A percentile compares a stretch with the other conserved stretches of the same genome.
These are phyloP conservation scores for Pantherophis vulpinus DNA, from an alignment of 2,797 vertebrate genomes.

Conservation along the genomic window DNA sequence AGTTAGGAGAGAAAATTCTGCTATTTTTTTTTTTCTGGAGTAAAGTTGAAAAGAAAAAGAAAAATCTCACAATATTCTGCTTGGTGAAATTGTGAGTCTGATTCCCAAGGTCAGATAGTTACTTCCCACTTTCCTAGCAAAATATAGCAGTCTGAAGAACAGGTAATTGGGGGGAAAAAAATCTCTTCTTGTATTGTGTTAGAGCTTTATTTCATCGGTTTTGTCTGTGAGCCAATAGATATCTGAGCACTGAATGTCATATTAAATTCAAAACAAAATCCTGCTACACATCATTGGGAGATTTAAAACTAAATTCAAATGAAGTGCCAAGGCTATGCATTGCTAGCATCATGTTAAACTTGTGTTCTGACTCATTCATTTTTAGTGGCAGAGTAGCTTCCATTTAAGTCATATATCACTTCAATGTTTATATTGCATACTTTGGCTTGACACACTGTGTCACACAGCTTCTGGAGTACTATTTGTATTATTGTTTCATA, in stretches of 20 bases:
- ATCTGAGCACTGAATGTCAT: not conserved
- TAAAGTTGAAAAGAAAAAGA: not conserved
- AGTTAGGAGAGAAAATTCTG: not conserved
- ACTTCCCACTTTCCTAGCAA: not conserved
- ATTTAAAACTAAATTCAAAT: not conserved
- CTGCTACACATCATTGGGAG: not conserved
- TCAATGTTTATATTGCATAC: not conserved
- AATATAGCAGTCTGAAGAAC: not conserved
- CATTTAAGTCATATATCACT: not conserved
- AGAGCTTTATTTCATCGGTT: not conserved
- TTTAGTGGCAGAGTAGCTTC: not conserved
- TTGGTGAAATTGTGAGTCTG: not conserved
- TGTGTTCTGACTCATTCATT: not conserved
- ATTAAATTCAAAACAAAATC: not conserved
- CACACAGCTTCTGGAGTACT: not conserved
- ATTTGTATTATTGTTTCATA: not conserved
- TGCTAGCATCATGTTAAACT: not conserved
- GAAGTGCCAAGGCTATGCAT: not conserved
- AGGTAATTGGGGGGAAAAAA: not conserved
- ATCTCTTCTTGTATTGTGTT: not conserved
- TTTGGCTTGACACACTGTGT: not conserved
- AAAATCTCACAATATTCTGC: not conserved
- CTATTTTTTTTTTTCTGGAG: not conserved
- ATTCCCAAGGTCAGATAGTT: not conserved
- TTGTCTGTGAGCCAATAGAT: not conserved